Conservation (phyloP, 2,797 vertebrate genomes). For the Threskiornis aethiopicus region DNA sequence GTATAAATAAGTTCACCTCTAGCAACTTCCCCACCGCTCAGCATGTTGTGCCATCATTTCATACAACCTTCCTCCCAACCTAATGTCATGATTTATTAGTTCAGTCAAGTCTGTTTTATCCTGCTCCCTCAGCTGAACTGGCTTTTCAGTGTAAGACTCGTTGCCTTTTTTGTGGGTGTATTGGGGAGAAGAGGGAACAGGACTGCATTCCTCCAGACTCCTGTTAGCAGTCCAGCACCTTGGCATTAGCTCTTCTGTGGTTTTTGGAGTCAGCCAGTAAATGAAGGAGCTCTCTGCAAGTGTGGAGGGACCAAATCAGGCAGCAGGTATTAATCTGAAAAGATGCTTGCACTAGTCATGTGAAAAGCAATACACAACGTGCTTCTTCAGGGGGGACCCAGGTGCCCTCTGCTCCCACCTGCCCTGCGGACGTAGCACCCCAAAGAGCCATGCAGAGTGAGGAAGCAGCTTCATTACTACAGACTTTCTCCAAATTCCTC, state of each 20-base stretch:
- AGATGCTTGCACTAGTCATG: background rate
- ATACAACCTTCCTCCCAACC: background rate
- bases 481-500: background rate
- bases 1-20: constrained; percentile 30
- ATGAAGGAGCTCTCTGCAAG: background rate
- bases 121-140: background rate
- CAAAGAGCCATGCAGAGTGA: background rate
- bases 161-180: background rate
- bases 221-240: background rate
- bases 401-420: background rate
- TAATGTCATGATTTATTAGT: background rate
- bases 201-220: background rate
- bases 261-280: background rate
- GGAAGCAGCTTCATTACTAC: background rate
- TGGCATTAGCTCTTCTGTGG: background rate
- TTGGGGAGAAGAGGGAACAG: background rate
- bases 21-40: background rate
- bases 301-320: background rate
- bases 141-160: background rate
- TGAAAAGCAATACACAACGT: background rate
- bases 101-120: background rate
- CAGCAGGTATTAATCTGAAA: background rate
- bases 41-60: background rate
- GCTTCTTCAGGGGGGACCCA: background rate
- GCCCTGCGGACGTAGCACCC: rapidly evolving